Conservation (phyloP, 2,113 vertebrate genomes). For the Puntigrus tetrazona region DNA sequence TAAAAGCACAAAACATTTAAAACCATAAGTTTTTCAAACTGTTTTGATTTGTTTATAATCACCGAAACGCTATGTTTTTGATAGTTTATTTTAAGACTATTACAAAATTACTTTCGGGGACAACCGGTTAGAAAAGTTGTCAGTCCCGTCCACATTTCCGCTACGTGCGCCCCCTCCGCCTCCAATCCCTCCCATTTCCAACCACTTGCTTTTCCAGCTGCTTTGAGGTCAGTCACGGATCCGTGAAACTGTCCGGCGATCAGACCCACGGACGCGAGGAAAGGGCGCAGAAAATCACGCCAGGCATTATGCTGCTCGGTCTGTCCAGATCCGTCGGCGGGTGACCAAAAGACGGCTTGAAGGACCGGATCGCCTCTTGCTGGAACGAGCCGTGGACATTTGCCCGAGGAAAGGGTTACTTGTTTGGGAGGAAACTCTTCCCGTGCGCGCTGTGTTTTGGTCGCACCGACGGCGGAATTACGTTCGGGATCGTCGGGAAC, state of each 20-base stretch:
- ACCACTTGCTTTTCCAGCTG: conserved; percentile 57
- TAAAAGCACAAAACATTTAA: neutral
- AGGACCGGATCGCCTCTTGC: neutral
- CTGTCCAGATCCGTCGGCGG: conserved; percentile 1
- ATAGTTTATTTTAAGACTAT: neutral
- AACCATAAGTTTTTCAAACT: neutral
- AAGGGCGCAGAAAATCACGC: conserved; percentile 26
- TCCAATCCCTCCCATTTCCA: conserved; percentile 62
- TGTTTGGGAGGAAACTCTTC: conserved; percentile 37
- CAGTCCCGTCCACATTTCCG: conserved; percentile 56
- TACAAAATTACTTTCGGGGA: neutral
- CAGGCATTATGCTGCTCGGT: conserved; percentile 3
- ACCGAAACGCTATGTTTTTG: neutral
- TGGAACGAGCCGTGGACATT: conserved; percentile 15
- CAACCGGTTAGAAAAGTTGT: conserved; percentile 54
- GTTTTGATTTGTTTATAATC: neutral
- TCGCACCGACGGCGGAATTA: conserved; percentile 27
- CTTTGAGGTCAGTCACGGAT: conserved; percentile 27
- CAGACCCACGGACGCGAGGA: conserved; percentile 45
- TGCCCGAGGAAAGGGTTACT: neutral
- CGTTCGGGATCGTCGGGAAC: neutral
- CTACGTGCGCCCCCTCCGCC: conserved; percentile 53
- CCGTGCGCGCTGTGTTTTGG: conserved; percentile 5
- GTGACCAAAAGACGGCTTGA: neutral
- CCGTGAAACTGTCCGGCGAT: neutral